A percentile compares a stretch with the other conserved stretches of the same genome.
Evolutionary conservation across 2,888 invertebrate genomes (phyloP).

Genomic region (Nephrotoma guestfalica): DNA sequence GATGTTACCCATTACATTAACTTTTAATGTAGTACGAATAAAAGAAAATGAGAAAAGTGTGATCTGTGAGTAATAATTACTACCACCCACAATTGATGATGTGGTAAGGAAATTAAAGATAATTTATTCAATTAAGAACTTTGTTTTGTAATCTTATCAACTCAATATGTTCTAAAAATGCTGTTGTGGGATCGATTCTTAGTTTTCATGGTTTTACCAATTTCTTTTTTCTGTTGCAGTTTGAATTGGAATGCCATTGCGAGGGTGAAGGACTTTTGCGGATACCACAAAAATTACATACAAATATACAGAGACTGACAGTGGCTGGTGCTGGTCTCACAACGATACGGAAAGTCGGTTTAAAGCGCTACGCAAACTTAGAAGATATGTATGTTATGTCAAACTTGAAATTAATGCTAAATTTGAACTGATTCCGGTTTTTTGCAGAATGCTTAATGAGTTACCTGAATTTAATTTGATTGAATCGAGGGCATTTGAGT

Average conservation of each 20-base stretch:
- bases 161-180: not conserved
- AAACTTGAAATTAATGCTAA: not conserved
- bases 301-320: conserved; percentile 26
- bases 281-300: conserved; percentile 26
- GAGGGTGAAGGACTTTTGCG: conserved; percentile 26
- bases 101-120: too few relatives aligned
- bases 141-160: not conserved
- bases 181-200: not conserved
- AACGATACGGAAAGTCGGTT: conserved; percentile 23
- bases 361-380: conserved; percentile 24
- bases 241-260: conserved; percentile 29
- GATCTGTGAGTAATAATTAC: too few relatives aligned
- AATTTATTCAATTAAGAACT: too few relatives aligned
- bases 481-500: conserved; percentile 27
- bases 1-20: too few relatives aligned
- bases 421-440: not conserved
- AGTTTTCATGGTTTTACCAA: not conserved
- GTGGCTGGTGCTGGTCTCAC: conserved; percentile 28
- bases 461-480: conserved; percentile 25
- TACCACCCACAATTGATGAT: too few relatives aligned
- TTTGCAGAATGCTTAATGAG: conserved; percentile 14
- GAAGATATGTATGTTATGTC: conserved; percentile 24
- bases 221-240: conserved; percentile 15
- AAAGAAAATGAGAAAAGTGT: too few relatives aligned
- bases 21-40: too few relatives aligned